Conservation (phyloP, 1,140 invertebrate species). For the Drosophila pruinosa region DNA sequence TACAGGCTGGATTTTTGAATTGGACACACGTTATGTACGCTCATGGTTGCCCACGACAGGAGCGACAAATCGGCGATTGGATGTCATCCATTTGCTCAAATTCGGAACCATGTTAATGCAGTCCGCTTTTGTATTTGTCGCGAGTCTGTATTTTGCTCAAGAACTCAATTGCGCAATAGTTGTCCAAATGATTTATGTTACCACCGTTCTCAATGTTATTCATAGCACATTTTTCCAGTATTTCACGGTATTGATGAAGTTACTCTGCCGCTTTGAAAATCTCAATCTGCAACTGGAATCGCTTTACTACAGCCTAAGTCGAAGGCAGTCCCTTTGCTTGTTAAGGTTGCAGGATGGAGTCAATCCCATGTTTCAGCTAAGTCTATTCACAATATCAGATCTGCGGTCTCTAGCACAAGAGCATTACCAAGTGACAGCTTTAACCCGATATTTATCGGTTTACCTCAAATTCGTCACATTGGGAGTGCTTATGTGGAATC, state of each 20-base stretch:
- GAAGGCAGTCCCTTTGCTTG: not conserved
- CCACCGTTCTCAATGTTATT: constrained; percentile 1
- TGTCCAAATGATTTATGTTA: not conserved
- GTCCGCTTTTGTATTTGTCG: not conserved
- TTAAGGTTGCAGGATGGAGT: not conserved
- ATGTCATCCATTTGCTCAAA: not conserved
- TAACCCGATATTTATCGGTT: not conserved
- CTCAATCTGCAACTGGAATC: constrained; percentile 16
- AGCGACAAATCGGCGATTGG: not conserved
- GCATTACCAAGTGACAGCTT: constrained; percentile 1
- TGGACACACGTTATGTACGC: not conserved
- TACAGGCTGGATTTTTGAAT: not conserved
- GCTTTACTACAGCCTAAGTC: not conserved
- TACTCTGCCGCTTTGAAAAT: constrained; percentile 7
- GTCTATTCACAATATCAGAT: not conserved
- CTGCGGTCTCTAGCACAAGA: not conserved
- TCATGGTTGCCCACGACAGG: not conserved
- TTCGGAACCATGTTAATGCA: not conserved
- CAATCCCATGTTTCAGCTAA: not conserved
- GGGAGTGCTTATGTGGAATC: constrained; percentile 5
- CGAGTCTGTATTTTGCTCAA: not conserved
- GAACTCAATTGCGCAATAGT: not conserved
- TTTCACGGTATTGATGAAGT: constrained; percentile 6
- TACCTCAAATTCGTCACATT: not conserved
- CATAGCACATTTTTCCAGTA: constrained; percentile 18